phyloP scores from a whole-genome alignment of 1,140 invertebrate genomes.

The Mamestra configurata region DNA sequence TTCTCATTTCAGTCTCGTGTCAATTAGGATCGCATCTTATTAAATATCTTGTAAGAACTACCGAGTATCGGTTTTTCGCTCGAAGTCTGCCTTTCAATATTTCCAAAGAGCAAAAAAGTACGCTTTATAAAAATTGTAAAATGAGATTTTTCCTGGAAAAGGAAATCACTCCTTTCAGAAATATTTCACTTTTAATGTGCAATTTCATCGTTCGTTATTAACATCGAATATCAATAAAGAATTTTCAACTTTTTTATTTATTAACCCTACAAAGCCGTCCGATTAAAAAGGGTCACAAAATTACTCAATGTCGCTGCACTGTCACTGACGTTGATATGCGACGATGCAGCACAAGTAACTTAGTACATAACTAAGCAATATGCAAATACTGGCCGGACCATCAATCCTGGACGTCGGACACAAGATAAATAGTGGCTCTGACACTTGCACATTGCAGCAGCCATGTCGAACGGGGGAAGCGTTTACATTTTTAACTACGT shows the following conservation, averaged over 20 bases:
- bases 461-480: slow-evolving; percentile 31
- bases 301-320: slow-evolving; percentile 5
- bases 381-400: slow-evolving; percentile 69
- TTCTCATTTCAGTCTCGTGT: not conserved
- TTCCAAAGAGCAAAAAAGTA: no score
- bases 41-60: not conserved
- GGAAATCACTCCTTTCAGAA: no score
- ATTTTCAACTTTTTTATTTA: no score
- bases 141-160: no score
- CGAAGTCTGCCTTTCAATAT: not conserved
- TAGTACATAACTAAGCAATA: slow-evolving; percentile 58
- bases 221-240: no score
- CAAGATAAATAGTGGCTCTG: slow-evolving; percentile 73
- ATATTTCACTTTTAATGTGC: no score
- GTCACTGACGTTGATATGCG: slow-evolving; percentile 18
- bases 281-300: not conserved
- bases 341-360: slow-evolving; percentile 14
- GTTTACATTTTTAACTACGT: slow-evolving; percentile 38
- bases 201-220: no score
- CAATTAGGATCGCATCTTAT: not conserved
- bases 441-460: slow-evolving; percentile 59
- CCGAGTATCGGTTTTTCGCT: not conserved
- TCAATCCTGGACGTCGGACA: slow-evolving; percentile 64
- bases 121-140: no score
- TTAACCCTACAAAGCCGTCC: not conserved